phyloP scores from a whole-genome alignment of 37 sponge, comb jelly and placozoan species.

The Eunapius fragilis region DNA sequence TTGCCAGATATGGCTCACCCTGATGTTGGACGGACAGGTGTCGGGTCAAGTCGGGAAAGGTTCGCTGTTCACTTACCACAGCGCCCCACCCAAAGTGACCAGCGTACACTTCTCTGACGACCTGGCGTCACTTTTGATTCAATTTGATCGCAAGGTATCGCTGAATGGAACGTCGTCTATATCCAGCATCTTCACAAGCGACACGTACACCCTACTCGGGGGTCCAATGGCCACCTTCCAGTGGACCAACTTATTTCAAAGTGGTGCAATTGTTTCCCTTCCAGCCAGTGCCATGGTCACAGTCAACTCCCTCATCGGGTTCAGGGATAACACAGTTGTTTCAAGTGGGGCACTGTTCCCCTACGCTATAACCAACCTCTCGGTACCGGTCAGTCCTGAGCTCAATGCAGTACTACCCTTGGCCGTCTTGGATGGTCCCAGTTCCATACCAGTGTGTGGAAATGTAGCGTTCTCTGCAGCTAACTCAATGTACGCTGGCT shows the following conservation, averaged over 20 bases:
- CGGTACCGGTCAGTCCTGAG: slow-evolving; percentile 17
- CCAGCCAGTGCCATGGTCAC: slow-evolving; percentile 41
- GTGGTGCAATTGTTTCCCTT: slow-evolving; percentile 23
- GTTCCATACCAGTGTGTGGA: slow-evolving; percentile 65
- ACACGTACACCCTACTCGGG: slow-evolving; percentile 40
- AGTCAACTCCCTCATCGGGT: slow-evolving; percentile 27
- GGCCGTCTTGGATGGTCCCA: slow-evolving; percentile 53
- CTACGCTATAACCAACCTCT: slow-evolving; percentile 16
- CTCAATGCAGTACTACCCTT: slow-evolving; percentile 43
- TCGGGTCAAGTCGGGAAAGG: slow-evolving; percentile 44
- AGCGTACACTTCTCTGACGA: slow-evolving; percentile 60
- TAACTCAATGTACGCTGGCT: slow-evolving; percentile 70
- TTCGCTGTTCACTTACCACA: slow-evolving; percentile 36
- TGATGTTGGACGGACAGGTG: slow-evolving; percentile 71
- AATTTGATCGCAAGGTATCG: slow-evolving; percentile 58
- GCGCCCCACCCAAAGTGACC: slow-evolving; percentile 38
- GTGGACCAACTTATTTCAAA: slow-evolving; percentile 27
- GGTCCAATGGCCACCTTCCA: slow-evolving; percentile 30
- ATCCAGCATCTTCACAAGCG: slow-evolving; percentile 27
- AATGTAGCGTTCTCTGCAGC: slow-evolving; percentile 29
- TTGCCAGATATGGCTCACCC: slow-evolving; percentile 56
- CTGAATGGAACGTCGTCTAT: not conserved
- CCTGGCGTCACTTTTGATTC: slow-evolving; percentile 36
- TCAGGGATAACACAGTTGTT: slow-evolving; percentile 37
- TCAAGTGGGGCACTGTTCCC: slow-evolving; percentile 23